These are phyloP conservation scores for Leuciscus idus DNA, from an alignment of 2,113 vertebrate genomes.

Conservation along the genomic window DNA sequence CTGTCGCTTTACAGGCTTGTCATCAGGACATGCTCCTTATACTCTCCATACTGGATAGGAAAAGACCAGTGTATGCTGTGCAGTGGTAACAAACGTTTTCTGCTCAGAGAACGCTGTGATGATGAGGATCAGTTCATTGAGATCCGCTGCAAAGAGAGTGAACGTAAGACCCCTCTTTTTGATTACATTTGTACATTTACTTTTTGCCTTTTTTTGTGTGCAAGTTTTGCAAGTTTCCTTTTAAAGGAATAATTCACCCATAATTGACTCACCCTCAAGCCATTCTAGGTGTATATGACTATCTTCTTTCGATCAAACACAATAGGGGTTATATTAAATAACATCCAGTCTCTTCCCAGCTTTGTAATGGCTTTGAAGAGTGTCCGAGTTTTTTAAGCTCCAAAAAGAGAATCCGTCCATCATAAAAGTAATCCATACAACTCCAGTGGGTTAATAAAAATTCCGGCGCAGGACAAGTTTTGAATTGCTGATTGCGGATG, in stretches of 20 bases:
- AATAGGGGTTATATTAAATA: too few species aligned
- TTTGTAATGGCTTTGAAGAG: too few species aligned
- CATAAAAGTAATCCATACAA: too few species aligned
- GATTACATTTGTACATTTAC: not conserved
- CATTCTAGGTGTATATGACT: too few species aligned
- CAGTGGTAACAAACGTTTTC: conserved; percentile 65
- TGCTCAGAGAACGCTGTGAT: conserved; percentile 68
- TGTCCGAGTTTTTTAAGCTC: too few species aligned
- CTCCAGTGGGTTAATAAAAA: too few species aligned
- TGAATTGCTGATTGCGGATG: too few species aligned
- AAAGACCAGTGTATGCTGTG: conserved; percentile 68
- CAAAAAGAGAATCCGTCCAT: too few species aligned
- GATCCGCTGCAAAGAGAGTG: conserved; percentile 64
- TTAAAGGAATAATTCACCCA: not conserved
- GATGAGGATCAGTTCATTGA: conserved; percentile 71
- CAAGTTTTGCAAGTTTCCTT: not conserved
- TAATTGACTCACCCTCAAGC: too few species aligned
- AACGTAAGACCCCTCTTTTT: conserved; percentile 17
- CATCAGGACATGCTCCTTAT: conserved; percentile 76
- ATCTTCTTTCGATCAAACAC: too few species aligned
- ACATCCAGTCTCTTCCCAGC: too few species aligned
- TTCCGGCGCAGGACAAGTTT: too few species aligned
- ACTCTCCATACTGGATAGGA: conserved; percentile 68
- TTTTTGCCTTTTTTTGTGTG: not conserved
- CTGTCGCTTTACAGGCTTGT: conserved; percentile 64